A percentile compares a stretch with the other conserved stretches of the same genome.
Conservation (phyloP, 2,113 vertebrate genomes). For the Chloropsis hardwickii region DNA sequence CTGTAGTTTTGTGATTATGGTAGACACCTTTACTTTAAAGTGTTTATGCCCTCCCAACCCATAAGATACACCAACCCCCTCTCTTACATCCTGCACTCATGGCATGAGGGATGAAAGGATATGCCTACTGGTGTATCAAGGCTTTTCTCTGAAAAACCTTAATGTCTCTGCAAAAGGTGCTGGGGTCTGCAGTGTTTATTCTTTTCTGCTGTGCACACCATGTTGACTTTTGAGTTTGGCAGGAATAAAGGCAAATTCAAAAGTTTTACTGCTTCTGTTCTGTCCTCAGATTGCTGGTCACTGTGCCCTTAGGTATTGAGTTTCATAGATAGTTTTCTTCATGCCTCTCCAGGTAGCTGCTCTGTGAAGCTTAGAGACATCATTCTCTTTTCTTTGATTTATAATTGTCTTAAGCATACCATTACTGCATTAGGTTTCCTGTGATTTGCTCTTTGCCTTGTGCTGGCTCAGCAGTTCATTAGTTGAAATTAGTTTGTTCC, state of each 20-base stretch:
- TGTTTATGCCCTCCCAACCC: background rate
- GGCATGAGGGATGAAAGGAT: rapidly evolving
- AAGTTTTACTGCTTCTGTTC: background rate
- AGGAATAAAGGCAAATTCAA: too few species aligned
- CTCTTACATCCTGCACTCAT: background rate
- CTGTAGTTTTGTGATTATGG: background rate
- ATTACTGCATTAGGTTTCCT: background rate
- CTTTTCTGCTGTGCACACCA: background rate
- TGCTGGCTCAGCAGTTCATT: slow-evolving; percentile 33
- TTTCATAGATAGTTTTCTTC: background rate
- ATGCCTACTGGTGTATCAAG: background rate
- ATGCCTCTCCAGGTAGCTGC: background rate
- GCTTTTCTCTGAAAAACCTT: background rate
- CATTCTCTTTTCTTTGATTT: slow-evolving; percentile 6
- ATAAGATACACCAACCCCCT: background rate
- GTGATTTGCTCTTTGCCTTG: background rate
- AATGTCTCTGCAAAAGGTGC: background rate
- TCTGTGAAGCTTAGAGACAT: background rate
- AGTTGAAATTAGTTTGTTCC: slow-evolving; percentile 41
- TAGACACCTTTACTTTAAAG: background rate
- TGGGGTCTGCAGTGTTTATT: background rate
- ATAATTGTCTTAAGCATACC: background rate
- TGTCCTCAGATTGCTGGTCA: background rate
- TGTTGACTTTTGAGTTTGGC: background rate
- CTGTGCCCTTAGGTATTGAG: background rate